Conservation (phyloP, 2,113 vertebrate genomes). For the Kryptolebias marmoratus region DNA sequence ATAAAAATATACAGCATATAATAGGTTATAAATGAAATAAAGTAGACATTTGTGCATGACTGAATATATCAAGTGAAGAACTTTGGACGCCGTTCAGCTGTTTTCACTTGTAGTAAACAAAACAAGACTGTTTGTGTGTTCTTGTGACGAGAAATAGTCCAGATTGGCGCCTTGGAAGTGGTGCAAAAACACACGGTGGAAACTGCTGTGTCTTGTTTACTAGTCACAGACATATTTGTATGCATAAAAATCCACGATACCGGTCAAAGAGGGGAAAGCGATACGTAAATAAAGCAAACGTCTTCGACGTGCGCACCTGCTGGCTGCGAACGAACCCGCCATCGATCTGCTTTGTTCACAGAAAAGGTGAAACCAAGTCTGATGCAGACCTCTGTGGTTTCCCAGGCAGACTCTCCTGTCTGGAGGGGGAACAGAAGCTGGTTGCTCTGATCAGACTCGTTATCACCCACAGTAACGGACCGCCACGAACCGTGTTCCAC, state of each 20-base stretch:
- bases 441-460: constrained; percentile 2
- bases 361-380: too few species aligned
- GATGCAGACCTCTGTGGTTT: not conserved
- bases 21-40: not conserved
- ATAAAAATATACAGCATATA: constrained; percentile 46
- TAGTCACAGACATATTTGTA: not conserved
- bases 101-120: not conserved
- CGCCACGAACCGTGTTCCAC: not conserved
- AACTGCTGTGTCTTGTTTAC: not conserved
- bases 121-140: not conserved
- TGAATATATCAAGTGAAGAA: not conserved
- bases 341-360: not conserved
- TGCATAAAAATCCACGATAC: not conserved
- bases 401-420: not conserved
- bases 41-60: not conserved
- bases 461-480: constrained; percentile 10
- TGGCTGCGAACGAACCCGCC: too few species aligned
- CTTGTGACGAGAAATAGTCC: not conserved
- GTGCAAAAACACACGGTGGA: not conserved
- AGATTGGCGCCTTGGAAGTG: too few species aligned
- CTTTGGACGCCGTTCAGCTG: not conserved
- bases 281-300: not conserved
- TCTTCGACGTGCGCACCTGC: not conserved
- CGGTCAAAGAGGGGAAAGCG: not conserved
- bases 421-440: not conserved